Conservation (phyloP, 2,888 invertebrate genomes). For the Isoperla grammatica region DNA sequence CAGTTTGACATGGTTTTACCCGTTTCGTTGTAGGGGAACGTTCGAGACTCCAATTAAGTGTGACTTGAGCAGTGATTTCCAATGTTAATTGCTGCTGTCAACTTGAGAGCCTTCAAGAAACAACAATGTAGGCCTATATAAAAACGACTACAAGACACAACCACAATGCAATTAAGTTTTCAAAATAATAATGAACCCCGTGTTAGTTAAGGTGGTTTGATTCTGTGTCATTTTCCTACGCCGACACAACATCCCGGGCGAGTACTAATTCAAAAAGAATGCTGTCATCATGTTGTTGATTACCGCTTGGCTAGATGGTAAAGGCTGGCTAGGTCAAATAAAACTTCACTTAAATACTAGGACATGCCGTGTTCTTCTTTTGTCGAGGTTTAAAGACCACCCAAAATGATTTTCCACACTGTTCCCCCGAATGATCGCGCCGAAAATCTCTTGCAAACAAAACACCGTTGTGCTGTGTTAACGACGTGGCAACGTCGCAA, state of each 20-base stretch:
- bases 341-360: not conserved
- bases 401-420: constrained; percentile 13
- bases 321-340: not conserved
- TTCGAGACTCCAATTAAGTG: too few relatives aligned
- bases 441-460: not conserved
- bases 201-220: constrained; percentile 16
- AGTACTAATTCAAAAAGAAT: too few relatives aligned
- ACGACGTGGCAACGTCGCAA: constrained; percentile 6
- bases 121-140: too few relatives aligned
- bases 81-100: too few relatives aligned
- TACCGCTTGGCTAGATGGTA: too few relatives aligned
- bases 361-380: not conserved
- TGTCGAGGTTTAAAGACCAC: constrained; percentile 3
- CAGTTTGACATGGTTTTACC: too few relatives aligned
- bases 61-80: too few relatives aligned
- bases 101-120: too few relatives aligned
- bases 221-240: constrained; percentile 16
- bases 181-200: constrained; percentile 18
- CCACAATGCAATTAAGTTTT: constrained; percentile 18
- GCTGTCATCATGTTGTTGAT: too few relatives aligned
- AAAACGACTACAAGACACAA: too few relatives aligned
- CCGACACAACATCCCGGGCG: not conserved
- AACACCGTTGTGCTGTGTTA: constrained; percentile 5
- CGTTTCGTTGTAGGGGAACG: too few relatives aligned
- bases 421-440: not conserved